Base-by-base conservation (phyloP, 64 coral and sea anemone species). In the Anthopleura sola region DNA sequence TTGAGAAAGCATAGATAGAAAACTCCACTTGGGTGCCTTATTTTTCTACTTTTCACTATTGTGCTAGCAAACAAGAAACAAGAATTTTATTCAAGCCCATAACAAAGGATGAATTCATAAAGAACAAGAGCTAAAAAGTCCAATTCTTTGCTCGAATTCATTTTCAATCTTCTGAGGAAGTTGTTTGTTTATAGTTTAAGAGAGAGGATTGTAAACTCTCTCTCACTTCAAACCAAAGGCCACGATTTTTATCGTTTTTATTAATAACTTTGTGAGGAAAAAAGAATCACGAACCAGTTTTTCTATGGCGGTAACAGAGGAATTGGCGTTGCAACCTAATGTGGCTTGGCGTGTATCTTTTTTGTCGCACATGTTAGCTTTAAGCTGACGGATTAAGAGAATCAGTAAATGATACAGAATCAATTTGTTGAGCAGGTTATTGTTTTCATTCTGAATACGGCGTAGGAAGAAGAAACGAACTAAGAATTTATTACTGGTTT, bases 1-100 rank as follows among this genome's bases (percentile, higher is more conserved):
- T 79, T 79, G 37, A 48, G 39, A 79, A 48, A 79, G 76, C 37
- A 8, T 4, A 48, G 44, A 79, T 79, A 79, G 44, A 79, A 79
- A 79, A 47, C 37, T 48, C 76, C 76, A 44, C 76, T 79, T 79
- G 16, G 34, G 37, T 48, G 15, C 19, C 38, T 15, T 44, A 79
- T 48, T 5, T 79, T 79, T 20, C 37, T 34, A 37, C 37, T 10
- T 79, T 44, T 46, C 10, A 6, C 76, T 46, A 44, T 79, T 79
- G 76, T 79, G 4, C 36, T 7, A 33, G 31, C 19, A 79, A 40
- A 38, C 76, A 23, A 23, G 38, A 44, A 77, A 44, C 36, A 79
- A 79, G 38, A 48, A 40, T 40, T 11, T 77, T 28, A 77, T 77
- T 37, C 33, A 77, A 77, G 76, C 37, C 6, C 26, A 79, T n/a